Conservation (phyloP, 2,888 invertebrate genomes). For the Arctia plantaginis region DNA sequence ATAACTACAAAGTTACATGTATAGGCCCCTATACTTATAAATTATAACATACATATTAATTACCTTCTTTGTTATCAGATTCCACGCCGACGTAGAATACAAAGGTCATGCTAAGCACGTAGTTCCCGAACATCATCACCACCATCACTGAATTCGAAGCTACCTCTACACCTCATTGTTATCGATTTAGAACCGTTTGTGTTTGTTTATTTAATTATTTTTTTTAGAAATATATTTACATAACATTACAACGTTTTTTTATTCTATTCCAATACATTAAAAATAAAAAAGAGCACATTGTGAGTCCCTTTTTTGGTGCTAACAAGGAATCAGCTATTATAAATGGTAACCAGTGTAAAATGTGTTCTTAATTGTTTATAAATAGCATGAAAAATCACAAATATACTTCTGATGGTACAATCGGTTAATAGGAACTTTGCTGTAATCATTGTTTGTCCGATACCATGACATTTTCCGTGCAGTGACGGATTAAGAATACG, state of each 20-base stretch:
- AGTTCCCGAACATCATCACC: conserved; percentile 43
- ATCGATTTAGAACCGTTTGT: not conserved
- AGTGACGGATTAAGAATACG: too few species aligned
- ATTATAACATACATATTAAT: not conserved
- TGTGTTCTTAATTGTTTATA: too few species aligned
- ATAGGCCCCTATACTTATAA: not conserved
- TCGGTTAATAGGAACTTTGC: too few species aligned
- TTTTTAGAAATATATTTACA: not conserved
- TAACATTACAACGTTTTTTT: not conserved
- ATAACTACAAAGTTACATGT: not conserved
- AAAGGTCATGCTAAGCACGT: conserved; percentile 26
- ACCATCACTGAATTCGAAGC: not conserved
- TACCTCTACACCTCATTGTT: not conserved
- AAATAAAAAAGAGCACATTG: too few species aligned
- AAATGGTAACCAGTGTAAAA: too few species aligned
- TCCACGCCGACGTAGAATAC: conserved; percentile 59
- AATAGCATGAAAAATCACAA: too few species aligned
- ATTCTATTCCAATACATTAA: too few species aligned
- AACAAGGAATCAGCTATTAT: too few species aligned
- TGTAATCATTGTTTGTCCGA: too few species aligned
- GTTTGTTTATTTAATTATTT: not conserved
- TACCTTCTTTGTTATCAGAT: not conserved
- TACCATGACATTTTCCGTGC: too few species aligned
- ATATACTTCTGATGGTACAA: too few species aligned
- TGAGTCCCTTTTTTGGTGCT: too few species aligned